A percentile compares a stretch with the other conserved stretches of the same genome.
Evolutionary conservation across 1,140 invertebrate genomes (phyloP).

Genomic region (Branchinecta lindahli): DNA sequence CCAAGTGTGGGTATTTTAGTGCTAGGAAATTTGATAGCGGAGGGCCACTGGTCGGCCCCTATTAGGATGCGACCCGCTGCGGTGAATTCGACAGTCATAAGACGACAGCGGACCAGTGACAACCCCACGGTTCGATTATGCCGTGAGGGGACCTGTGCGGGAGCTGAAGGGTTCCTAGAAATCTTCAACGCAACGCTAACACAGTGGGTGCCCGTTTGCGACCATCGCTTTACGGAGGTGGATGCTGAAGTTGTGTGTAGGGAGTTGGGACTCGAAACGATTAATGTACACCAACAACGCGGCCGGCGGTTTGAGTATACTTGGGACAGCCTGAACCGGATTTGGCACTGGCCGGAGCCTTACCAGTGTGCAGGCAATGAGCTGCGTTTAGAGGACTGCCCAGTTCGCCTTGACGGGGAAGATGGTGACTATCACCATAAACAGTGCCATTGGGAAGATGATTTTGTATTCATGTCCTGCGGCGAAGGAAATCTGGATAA

Average conservation of each 20-base stretch:
- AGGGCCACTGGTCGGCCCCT: conserved; percentile 56
- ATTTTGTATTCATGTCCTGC: conserved; percentile 88
- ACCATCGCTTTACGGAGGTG: conserved; percentile 78
- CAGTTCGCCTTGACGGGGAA: conserved; percentile 72
- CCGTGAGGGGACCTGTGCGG: conserved; percentile 28
- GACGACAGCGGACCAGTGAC: background rate
- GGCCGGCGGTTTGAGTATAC: conserved; percentile 67
- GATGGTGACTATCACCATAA: conserved; percentile 58
- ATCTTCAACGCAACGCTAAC: conserved; percentile 85
- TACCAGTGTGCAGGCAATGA: conserved; percentile 69
- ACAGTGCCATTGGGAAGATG: conserved; percentile 68
- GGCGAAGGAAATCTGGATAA: conserved; percentile 54
- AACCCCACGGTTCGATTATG: conserved; percentile 27
- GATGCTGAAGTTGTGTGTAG: conserved; percentile 90
- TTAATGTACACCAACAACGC: conserved; percentile 70
- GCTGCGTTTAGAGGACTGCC: conserved; percentile 63
- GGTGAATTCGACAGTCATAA: conserved; percentile 19
- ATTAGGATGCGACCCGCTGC: conserved; percentile 63
- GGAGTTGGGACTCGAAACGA: conserved; percentile 72
- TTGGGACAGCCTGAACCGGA: conserved; percentile 56
- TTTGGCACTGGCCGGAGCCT: conserved; percentile 91
- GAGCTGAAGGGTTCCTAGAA: conserved; percentile 61
- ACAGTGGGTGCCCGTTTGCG: conserved; percentile 94
- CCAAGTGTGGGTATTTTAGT: conserved; percentile 95
- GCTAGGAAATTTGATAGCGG: conserved; percentile 71